Percentiles rank a stretch among this genome's conserved stretches.
Conservation (phyloP, 2,888 invertebrate species). For the Mythimna pallens region DNA sequence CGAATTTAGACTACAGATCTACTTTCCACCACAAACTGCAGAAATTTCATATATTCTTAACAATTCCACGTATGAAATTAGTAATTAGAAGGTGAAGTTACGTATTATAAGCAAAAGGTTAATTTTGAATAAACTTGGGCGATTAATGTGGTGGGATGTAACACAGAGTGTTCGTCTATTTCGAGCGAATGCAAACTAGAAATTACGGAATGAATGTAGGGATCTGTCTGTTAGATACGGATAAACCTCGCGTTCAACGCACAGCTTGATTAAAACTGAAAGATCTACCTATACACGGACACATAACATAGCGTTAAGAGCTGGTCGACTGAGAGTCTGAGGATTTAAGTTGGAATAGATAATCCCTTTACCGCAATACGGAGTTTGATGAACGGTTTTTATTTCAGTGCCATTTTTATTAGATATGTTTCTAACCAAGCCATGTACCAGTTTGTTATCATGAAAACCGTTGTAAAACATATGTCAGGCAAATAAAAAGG, state of each 20-base stretch:
- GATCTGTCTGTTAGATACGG: conserved; percentile 43
- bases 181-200: conserved; percentile 42
- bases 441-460: background rate
- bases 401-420: background rate
- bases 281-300: conserved; percentile 25
- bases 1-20: conserved; percentile 43
- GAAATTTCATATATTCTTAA: conserved; percentile 37
- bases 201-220: conserved; percentile 31
- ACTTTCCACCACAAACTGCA: conserved; percentile 38
- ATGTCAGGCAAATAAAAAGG: conserved; percentile 11
- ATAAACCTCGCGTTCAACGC: conserved; percentile 30
- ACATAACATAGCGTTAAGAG: conserved; percentile 16
- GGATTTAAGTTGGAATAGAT: conserved; percentile 27
- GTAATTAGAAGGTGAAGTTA: conserved; percentile 33
- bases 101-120: conserved; percentile 13
- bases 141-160: conserved; percentile 21
- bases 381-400: conserved; percentile 2
- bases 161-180: conserved; percentile 21
- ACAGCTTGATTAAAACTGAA: conserved; percentile 57
- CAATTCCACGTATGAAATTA: conserved; percentile 38
- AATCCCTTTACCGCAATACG: conserved; percentile 6
- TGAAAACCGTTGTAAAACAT: background rate
- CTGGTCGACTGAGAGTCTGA: background rate
- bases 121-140: conserved; percentile 43
- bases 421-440: background rate